A percentile compares a stretch with the other conserved stretches of the same genome.
Conservation (phyloP, 2,888 invertebrate genomes). For the Ellobium chinense region DNA sequence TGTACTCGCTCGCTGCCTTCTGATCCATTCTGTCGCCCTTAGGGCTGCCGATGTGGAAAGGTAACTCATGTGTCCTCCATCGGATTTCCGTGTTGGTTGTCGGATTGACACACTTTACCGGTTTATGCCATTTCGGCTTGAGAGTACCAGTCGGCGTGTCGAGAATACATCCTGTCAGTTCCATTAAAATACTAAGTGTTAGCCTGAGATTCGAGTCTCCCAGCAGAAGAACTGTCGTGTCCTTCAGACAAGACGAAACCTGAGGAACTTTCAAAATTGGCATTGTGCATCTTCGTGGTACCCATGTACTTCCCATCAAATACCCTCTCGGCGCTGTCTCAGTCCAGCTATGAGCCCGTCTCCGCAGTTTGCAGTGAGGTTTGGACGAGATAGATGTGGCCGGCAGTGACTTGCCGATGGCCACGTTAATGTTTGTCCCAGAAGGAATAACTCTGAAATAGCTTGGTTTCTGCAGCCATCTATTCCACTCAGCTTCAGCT, state of each 20-base stretch:
- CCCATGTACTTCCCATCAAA: neutral
- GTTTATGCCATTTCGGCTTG: conserved; percentile 16
- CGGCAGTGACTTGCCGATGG: neutral
- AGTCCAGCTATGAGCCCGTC: neutral
- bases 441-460: neutral
- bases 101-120: neutral
- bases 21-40: neutral
- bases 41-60: conserved; percentile 4
- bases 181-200: neutral
- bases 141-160: neutral
- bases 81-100: neutral
- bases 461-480: neutral
- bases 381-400: neutral
- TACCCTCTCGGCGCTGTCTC: conserved; percentile 11
- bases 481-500: neutral
- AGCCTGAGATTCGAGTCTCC: conserved; percentile 23
- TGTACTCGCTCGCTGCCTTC: conserved; percentile 7
- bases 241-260: neutral
- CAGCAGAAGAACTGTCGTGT: conserved; percentile 19
- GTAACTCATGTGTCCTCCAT: conserved; percentile 7
- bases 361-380: neutral
- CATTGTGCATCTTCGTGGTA: conserved; percentile 1
- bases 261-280: neutral
- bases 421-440: neutral
- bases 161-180: neutral